Percentiles rank a stretch among this genome's conserved stretches.
Conservation (phyloP, 2,888 invertebrate genomes). For the Lordiphosa fenestrarum region DNA sequence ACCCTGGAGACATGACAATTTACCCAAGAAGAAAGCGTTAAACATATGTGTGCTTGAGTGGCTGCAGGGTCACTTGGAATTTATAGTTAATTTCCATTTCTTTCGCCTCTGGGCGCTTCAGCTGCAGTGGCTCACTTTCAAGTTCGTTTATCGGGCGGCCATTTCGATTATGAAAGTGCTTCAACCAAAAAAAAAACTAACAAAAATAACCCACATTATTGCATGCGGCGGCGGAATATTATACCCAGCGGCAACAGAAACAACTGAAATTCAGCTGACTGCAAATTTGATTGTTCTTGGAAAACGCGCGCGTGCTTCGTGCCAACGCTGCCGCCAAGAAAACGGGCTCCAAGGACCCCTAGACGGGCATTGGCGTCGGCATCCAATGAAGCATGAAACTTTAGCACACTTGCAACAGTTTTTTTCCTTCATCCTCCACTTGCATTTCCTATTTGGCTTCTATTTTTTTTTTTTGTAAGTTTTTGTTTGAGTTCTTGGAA, state of each 20-base stretch:
- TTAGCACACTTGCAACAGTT: slow-evolving; percentile 69
- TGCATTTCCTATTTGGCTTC: slow-evolving; percentile 43
- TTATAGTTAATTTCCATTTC: slow-evolving; percentile 6
- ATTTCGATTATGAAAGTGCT: slow-evolving; percentile 73
- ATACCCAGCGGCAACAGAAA: slow-evolving; percentile 43
- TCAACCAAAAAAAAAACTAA: slow-evolving; percentile 18
- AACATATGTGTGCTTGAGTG: slow-evolving; percentile 64
- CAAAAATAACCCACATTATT: slow-evolving; percentile 17
- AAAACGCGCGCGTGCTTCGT: slow-evolving; percentile 34
- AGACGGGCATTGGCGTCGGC: slow-evolving; percentile 18
- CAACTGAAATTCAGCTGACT: slow-evolving; percentile 54
- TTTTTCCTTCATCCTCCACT: slow-evolving; percentile 35
- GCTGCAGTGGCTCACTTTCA: neutral
- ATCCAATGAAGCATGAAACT: slow-evolving; percentile 70
- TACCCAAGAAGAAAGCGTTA: slow-evolving; percentile 57
- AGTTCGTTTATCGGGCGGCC: slow-evolving; percentile 44
- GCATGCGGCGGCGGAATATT: slow-evolving; percentile 47
- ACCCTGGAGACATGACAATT: slow-evolving; percentile 27
- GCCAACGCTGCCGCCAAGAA: slow-evolving; percentile 23
- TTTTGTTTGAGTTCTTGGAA: slow-evolving; percentile 26
- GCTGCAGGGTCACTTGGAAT: slow-evolving; percentile 38
- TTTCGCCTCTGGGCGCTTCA: no score
- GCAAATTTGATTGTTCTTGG: slow-evolving; percentile 73
- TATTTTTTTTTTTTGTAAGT: neutral
- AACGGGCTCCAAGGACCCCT: slow-evolving; percentile 28